A percentile compares a stretch with the other conserved stretches of the same genome.
Conservation (phyloP, 2,113 vertebrate species). For the Clinocottus analis region DNA sequence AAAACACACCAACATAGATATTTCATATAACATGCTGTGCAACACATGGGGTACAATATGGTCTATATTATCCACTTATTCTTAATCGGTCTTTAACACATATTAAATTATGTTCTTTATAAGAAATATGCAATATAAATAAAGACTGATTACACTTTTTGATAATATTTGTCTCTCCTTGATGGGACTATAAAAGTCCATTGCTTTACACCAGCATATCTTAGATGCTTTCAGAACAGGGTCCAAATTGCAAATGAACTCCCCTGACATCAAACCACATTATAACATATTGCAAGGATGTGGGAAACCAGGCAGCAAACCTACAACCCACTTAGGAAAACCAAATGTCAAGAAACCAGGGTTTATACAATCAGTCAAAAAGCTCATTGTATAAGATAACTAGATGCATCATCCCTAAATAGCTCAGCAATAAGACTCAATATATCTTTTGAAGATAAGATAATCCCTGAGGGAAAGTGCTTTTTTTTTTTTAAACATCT, state of each 20-base stretch:
- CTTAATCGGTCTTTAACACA: slow-evolving; percentile 20
- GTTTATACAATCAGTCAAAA: slow-evolving; percentile 33
- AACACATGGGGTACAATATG: slow-evolving; percentile 11
- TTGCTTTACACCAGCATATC: slow-evolving; percentile 8
- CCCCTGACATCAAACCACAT: slow-evolving; percentile 9
- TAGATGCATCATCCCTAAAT: slow-evolving; percentile 44
- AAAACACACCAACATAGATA: slow-evolving; percentile 18
- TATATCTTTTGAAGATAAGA: slow-evolving; percentile 37
- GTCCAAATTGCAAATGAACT: slow-evolving; percentile 38
- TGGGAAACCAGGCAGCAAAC: slow-evolving; percentile 26
- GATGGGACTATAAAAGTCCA: slow-evolving; percentile 17
- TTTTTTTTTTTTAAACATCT: slow-evolving; percentile 29
- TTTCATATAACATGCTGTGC: not conserved
- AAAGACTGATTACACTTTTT: slow-evolving; percentile 13
- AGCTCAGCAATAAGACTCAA: slow-evolving; percentile 45
- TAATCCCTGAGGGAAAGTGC: slow-evolving; percentile 44
- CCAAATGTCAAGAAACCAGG: slow-evolving; percentile 26
- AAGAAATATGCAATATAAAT: slow-evolving; percentile 16
- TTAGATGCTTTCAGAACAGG: slow-evolving; percentile 35
- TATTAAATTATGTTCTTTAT: slow-evolving; percentile 18
- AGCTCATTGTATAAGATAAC: slow-evolving; percentile 32
- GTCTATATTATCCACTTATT: slow-evolving; percentile 22
- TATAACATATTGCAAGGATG: slow-evolving; percentile 30
- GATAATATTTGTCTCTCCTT: slow-evolving; percentile 15
- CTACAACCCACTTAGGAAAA: slow-evolving; percentile 3